Percentiles rank a stretch among this genome's conserved stretches.
These are phyloP conservation scores for Dromiciops gliroides DNA, from an alignment of 2,113 vertebrate genomes.

Conservation along the genomic window DNA sequence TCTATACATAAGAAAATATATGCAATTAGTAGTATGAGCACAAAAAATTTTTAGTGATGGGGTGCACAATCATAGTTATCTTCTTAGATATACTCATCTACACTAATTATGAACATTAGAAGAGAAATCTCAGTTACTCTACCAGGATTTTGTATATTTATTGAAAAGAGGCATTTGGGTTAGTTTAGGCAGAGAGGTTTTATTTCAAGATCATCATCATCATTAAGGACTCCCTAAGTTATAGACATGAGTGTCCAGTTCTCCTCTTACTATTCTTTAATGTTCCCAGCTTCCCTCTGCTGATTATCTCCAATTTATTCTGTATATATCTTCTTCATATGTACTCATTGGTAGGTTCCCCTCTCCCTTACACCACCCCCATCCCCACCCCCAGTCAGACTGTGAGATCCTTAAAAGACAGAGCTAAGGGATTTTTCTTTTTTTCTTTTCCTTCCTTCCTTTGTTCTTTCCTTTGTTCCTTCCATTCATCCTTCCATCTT, in stretches of 20 bases:
- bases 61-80: neutral
- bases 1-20: neutral
- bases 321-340: neutral
- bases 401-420: neutral
- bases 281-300: neutral
- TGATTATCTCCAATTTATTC: neutral
- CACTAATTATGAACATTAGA: neutral
- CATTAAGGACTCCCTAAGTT: neutral
- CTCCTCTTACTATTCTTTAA: neutral
- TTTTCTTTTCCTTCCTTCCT: neutral
- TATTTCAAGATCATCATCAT: neutral
- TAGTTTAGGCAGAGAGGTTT: neutral
- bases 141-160: neutral
- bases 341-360: neutral
- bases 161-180: neutral
- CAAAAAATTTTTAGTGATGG: too few relatives aligned
- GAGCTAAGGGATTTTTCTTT: neutral
- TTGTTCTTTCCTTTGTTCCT: too few relatives aligned
- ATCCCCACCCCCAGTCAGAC: neutral
- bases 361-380: too few relatives aligned
- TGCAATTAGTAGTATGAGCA: neutral
- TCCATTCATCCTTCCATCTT: neutral
- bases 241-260: neutral
- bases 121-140: neutral
- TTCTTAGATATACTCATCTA: neutral